Base-by-base conservation (phyloP, 2,888 invertebrate genomes). In the Clusia tigrina region DNA sequence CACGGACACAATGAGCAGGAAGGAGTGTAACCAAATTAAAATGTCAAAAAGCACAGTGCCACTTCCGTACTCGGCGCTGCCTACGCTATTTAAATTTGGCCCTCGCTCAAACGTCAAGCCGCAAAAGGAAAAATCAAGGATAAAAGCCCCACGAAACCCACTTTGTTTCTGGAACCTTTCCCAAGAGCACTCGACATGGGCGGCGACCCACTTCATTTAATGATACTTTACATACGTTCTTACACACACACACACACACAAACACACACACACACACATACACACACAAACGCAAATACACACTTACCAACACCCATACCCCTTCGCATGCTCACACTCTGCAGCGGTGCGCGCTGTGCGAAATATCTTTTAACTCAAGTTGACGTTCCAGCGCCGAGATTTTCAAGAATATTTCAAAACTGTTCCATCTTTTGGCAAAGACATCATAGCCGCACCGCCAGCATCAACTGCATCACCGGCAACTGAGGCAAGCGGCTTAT, bases 171-270 rank as follows among this genome's bases (percentile, higher is more conserved):
- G 77, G 79, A 81, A 80, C 79, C 81, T 78, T 78, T 79, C 74
- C 81, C 78, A 74, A 80, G 79, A 73, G 80, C 78, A 72, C 77
- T 79, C 79, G 74, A 73, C 73, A 78, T 79, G 74, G 76, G 69
- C 77, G 76, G 79, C 77, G 80, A 80, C 78, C 79, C 79, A 79
- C 79, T 79, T 81, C 79, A 78, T 79, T 80, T 80, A 80, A 79
- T 80, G 81, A 80, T 77, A 79, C 79, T 79, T 78, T 76, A 81
- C 76, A 46, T 18, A 60, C 63, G 64, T n/a, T n/a, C n/a, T n/a
- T n/a, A n/a, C n/a, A n/a, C n/a, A 62, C 67, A 12, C 32, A 32
- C 78, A 77, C 74, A 74, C 74, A 78, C 75, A 78, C 73, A 60
- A 25, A 46, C 25, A 60, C 63, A 65, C n/a, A n/a, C n/a, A n/a